Base-by-base conservation (phyloP, 2,888 invertebrate species). In the Idaea straminata region DNA sequence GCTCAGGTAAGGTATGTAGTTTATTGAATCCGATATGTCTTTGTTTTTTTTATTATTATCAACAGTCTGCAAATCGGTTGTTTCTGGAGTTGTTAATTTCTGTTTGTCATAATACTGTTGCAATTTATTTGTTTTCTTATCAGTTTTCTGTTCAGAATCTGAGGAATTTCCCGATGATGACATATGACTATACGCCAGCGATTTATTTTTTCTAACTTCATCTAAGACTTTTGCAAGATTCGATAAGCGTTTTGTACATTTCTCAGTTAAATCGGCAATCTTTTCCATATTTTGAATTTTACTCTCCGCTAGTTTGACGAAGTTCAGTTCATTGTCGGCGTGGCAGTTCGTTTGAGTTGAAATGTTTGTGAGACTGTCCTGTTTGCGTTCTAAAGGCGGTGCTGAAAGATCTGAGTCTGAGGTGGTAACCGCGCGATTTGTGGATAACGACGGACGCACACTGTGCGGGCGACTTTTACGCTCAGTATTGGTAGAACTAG, bases 281-380 rank as follows among this genome's bases (percentile, higher is more conserved):
- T 91, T 92, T 74, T 92, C 92, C 87, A 92, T 92, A 71, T 92
- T 92, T 71, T 91, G 87, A 62, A 91, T 80, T 81, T 92, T 91
- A 62, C 86, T 83, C 79, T 91, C 90, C 36, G 88, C 92, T 66
- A 89, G 64, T 77, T 85, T 87, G 75, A 90, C 84, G 64, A 84
- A 85, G 72, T 89, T 85, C 3, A 79, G 76, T 74, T 91, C 89
- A 61, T 77, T 74, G 59, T 85, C 85, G 63, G 80, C 75, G 61
- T 82, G 80, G 60, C 77, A 77, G 61, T 77, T 85, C 16, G 92
- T 90, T 77, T 91, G 91, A 34, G 89, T 90, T 7, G 89, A 84
- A 61, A 81, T 85, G 70, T 83, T 80, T 16, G 79, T 76, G 7
- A 83, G 81, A 59, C 77, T 71, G 35, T 79, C 77, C n/a, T 69